These are phyloP conservation scores for Aurelia sp. DNA, from an alignment of 30 jellyfish, hydroid and myxozoan genomes.

Conservation along the genomic window DNA sequence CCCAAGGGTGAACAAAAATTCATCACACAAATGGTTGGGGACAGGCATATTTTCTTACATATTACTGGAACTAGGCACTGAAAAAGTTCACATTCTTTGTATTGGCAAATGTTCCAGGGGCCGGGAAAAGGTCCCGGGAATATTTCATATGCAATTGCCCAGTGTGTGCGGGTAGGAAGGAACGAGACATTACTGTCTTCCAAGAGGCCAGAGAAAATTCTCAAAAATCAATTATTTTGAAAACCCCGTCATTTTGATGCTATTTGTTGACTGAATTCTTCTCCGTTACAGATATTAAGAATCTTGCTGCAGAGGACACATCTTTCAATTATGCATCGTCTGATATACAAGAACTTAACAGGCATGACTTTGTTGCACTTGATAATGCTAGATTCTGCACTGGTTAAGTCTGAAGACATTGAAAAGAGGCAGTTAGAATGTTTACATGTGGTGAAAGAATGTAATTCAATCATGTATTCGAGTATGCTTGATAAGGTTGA, in stretches of 20 bases:
- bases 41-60: too few relatives aligned
- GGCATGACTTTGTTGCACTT: constrained; percentile 66
- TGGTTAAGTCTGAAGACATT: constrained; percentile 10
- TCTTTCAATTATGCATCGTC: constrained; percentile 29
- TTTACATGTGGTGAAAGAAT: constrained; percentile 4
- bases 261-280: not conserved
- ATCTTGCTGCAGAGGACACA: constrained; percentile 28
- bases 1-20: too few relatives aligned
- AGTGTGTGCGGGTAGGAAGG: too few relatives aligned
- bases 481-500: constrained; percentile 31
- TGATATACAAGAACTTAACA: constrained; percentile 6
- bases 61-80: too few relatives aligned
- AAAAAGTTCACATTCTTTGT: too few relatives aligned
- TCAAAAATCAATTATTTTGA: too few relatives aligned
- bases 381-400: constrained; percentile 1
- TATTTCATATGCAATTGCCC: too few relatives aligned
- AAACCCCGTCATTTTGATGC: not conserved
- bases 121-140: too few relatives aligned
- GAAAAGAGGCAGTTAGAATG: constrained; percentile 40
- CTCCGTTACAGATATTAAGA: constrained; percentile 23
- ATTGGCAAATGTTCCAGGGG: too few relatives aligned
- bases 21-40: too few relatives aligned
- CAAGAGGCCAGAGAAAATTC: too few relatives aligned
- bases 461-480: constrained; percentile 24
- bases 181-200: too few relatives aligned